Conservation (phyloP, 2,888 invertebrate genomes). For the Drosophila rellima region DNA sequence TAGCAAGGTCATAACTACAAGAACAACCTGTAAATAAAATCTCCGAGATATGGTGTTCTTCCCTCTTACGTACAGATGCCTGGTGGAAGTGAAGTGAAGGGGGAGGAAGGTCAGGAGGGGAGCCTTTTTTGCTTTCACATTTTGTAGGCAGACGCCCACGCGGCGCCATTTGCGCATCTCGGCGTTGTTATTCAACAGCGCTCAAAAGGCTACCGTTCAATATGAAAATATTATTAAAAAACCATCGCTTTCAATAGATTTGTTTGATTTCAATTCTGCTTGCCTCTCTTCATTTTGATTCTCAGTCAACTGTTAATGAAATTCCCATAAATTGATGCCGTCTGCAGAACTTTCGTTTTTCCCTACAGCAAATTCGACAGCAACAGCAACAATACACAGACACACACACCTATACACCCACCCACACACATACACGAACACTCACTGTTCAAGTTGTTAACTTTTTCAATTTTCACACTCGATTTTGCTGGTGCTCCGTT, state of each 20-base stretch:
- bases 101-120: no score
- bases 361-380: conserved; percentile 37
- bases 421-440: conserved; percentile 22
- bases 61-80: conserved; percentile 4
- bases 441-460: conserved; percentile 33
- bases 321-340: conserved; percentile 44
- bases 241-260: not conserved
- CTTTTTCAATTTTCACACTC: conserved; percentile 16
- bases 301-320: conserved; percentile 38
- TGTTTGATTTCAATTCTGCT: not conserved
- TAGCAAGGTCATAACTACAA: conserved; percentile 51
- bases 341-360: conserved; percentile 58
- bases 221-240: conserved; percentile 10
- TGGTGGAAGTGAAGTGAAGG: not conserved
- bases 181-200: conserved; percentile 66
- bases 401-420: conserved; percentile 10
- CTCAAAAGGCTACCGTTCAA: conserved; percentile 28
- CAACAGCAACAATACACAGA: conserved; percentile 30
- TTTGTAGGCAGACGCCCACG: conserved; percentile 73
- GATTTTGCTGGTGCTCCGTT: conserved; percentile 17
- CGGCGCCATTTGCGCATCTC: conserved; percentile 69
- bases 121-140: conserved; percentile 38
- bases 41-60: conserved; percentile 36
- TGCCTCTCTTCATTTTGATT: not conserved
- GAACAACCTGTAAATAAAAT: conserved; percentile 75